phyloP scores from a whole-genome alignment of 2,888 invertebrate species.

The Drosophila melanosoma region DNA sequence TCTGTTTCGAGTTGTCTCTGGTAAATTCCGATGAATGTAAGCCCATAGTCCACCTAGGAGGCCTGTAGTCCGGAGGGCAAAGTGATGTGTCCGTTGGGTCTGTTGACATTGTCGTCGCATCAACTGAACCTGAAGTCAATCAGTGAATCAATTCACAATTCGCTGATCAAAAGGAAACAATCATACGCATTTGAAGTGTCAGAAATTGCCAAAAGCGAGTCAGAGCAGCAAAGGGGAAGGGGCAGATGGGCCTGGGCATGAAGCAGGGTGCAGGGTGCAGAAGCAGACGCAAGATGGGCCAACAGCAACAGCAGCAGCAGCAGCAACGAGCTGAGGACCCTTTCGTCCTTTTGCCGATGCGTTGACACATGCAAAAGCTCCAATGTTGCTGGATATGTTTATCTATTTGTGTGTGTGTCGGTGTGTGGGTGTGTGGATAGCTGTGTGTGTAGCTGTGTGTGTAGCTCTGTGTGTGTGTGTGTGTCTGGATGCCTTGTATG shows the following conservation, averaged over 20 bases:
- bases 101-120: slow-evolving; percentile 75
- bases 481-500: slow-evolving; percentile 47
- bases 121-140: slow-evolving; percentile 80
- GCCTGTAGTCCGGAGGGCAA: slow-evolving; percentile 24
- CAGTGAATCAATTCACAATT: slow-evolving; percentile 82
- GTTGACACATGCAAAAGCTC: slow-evolving; percentile 70
- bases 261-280: slow-evolving; percentile 1
- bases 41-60: slow-evolving; percentile 22
- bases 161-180: slow-evolving; percentile 83
- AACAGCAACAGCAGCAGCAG: slow-evolving; percentile 4
- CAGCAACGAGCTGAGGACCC: slow-evolving; percentile 46
- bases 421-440: slow-evolving; percentile 24
- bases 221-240: slow-evolving; percentile 4
- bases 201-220: slow-evolving; percentile 72
- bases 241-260: background rate
- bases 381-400: slow-evolving; percentile 25
- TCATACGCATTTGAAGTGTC: slow-evolving; percentile 82
- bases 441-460: slow-evolving; percentile 37
- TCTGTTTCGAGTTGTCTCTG: slow-evolving; percentile 9
- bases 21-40: slow-evolving; percentile 26
- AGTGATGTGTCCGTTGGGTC: slow-evolving; percentile 42
- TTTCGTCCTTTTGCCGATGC: slow-evolving; percentile 64
- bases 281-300: slow-evolving; percentile 16
- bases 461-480: slow-evolving; percentile 1
- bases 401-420: slow-evolving; percentile 9